These are phyloP conservation scores for Sebastes wilsoni DNA, from an alignment of 2,797 vertebrate genomes.

Conservation along the genomic window DNA sequence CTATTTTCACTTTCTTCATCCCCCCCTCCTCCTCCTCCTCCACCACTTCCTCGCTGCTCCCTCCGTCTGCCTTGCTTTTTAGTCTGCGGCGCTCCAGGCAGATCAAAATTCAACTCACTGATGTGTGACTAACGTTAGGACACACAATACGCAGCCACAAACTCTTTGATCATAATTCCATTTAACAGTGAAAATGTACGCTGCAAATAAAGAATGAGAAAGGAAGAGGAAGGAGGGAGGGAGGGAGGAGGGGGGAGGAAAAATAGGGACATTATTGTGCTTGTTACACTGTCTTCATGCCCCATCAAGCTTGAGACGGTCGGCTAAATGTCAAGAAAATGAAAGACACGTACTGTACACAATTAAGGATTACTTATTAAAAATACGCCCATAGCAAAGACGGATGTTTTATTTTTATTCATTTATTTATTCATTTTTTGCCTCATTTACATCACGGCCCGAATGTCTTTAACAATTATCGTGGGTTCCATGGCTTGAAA, in stretches of 20 bases:
- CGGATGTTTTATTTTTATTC: slow-evolving; percentile 20
- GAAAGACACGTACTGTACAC: slow-evolving; percentile 52
- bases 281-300: slow-evolving; percentile 75
- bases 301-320: slow-evolving; percentile 70
- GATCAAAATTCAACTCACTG: slow-evolving; percentile 80
- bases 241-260: background rate
- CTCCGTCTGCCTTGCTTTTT: slow-evolving; percentile 69
- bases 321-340: slow-evolving; percentile 68
- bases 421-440: slow-evolving; percentile 8
- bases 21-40: slow-evolving; percentile 14
- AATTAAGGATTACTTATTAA: slow-evolving; percentile 69
- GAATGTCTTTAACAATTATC: background rate
- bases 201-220: slow-evolving; percentile 68
- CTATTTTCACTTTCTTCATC: slow-evolving; percentile 67
- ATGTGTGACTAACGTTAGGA: slow-evolving; percentile 81
- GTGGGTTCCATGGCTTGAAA: background rate
- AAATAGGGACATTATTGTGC: slow-evolving; percentile 60
- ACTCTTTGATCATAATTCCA: slow-evolving; percentile 84
- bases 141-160: slow-evolving; percentile 76
- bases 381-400: slow-evolving; percentile 53
- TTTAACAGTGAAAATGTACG: slow-evolving; percentile 79
- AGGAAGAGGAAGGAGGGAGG: slow-evolving; percentile 9
- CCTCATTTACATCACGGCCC: slow-evolving; percentile 9
- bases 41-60: slow-evolving; percentile 45
- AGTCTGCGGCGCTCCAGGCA: slow-evolving; percentile 74